Evolutionary conservation across 37 sponge, comb jelly and placozoan genomes (phyloP).

Genomic region (Axinella damicornis): DNA sequence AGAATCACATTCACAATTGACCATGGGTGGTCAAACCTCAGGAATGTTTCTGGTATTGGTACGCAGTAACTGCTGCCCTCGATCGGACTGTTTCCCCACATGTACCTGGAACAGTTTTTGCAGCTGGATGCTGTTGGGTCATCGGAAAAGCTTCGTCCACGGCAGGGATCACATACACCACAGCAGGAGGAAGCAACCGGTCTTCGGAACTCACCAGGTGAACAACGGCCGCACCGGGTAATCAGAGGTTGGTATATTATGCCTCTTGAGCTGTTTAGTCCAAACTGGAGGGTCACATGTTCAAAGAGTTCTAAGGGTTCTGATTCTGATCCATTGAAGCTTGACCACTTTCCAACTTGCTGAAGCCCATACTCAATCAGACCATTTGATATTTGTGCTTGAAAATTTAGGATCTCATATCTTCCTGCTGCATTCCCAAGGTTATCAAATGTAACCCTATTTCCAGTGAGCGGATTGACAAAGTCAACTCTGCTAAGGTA

Average conservation of each 20-base stretch:
- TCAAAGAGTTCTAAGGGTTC: neutral
- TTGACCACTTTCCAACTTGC: constrained; percentile 60
- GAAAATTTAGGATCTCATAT: constrained; percentile 56
- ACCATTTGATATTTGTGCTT: neutral
- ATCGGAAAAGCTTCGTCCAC: no score
- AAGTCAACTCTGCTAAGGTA: constrained; percentile 55
- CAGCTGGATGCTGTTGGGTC: no score
- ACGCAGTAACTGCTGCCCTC: constrained; percentile 62
- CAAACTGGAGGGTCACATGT: no score
- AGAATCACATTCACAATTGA: constrained; percentile 17
- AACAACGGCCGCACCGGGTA: no score
- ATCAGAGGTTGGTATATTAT: no score
- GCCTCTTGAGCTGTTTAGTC: no score
- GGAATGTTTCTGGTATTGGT: constrained; percentile 15
- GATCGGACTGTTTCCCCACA: constrained; percentile 72
- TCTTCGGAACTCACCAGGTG: no score
- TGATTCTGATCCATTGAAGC: neutral
- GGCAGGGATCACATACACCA: no score
- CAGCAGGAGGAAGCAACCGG: no score
- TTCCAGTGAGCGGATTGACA: constrained; percentile 21
- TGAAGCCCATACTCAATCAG: neutral
- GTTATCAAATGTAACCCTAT: constrained; percentile 48
- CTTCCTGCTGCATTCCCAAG: constrained; percentile 31
- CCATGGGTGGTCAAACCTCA: neutral
- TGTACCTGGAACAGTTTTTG: no score